Percentiles rank a stretch among this genome's conserved stretches.
Conservation (phyloP, 2,113 vertebrate species). For the Aphyosemion australe region DNA sequence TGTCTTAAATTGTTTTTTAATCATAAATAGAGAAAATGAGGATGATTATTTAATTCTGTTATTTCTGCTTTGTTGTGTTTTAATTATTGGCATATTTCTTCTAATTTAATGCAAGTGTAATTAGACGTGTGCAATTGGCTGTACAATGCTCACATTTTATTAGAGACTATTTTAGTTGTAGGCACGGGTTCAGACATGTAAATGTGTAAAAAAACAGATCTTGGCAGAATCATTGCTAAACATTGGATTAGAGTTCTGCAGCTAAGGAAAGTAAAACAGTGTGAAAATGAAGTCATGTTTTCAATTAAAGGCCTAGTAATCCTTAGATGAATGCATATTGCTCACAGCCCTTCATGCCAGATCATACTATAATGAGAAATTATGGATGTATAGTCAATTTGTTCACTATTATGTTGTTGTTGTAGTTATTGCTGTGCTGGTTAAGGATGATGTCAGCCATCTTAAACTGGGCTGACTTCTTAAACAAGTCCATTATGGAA, state of each 20-base stretch:
- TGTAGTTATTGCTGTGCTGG: too few species aligned
- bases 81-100: not conserved
- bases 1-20: slow-evolving; percentile 3
- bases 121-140: not conserved
- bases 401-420: too few species aligned
- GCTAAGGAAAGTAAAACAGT: not conserved
- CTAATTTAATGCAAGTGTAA: not conserved
- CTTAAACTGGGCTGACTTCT: too few species aligned
- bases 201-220: not conserved
- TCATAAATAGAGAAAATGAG: slow-evolving; percentile 8
- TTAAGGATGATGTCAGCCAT: too few species aligned
- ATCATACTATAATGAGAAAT: too few species aligned
- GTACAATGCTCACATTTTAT: not conserved
- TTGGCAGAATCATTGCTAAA: not conserved
- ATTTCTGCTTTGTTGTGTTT: not conserved
- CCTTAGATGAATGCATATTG: too few species aligned
- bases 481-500: too few species aligned
- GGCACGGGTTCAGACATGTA: not conserved
- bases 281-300: not conserved
- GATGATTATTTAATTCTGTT: not conserved
- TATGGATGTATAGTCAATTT: too few species aligned
- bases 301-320: too few species aligned
- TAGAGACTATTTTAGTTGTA: not conserved
- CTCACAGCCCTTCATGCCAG: too few species aligned
- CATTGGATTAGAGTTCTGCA: not conserved